These are phyloP conservation scores for Enchytraeus crypticus DNA, from an alignment of 2,888 invertebrate species.

Conservation along the genomic window DNA sequence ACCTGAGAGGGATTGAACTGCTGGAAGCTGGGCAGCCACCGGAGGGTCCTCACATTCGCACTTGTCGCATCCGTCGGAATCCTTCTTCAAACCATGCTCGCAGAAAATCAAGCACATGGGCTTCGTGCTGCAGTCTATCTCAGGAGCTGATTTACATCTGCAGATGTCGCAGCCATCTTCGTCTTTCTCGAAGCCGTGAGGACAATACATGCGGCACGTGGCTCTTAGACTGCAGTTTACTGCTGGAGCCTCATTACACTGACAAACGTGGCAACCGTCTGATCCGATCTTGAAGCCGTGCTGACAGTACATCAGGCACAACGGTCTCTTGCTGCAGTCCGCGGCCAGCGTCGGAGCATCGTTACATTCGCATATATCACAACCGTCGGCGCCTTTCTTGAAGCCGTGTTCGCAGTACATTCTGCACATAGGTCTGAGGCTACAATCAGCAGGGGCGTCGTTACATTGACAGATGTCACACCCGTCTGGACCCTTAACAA, in stretches of 20 bases:
- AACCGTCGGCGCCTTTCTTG: constrained; percentile 17
- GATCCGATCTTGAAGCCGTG: constrained; percentile 13
- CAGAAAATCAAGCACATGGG: constrained; percentile 17
- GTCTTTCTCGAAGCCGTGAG: background rate
- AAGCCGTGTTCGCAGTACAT: constrained; percentile 21
- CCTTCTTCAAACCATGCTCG: constrained; percentile 18
- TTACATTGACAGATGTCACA: constrained; percentile 10
- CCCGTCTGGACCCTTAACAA: constrained; percentile 4
- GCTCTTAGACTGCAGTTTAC: background rate
- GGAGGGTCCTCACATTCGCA: too few relatives aligned
- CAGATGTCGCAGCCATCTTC: constrained; percentile 14
- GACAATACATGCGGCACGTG: constrained; percentile 1
- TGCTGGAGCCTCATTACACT: constrained; percentile 3
- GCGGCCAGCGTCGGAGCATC: background rate
- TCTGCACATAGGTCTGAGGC: constrained; percentile 1
- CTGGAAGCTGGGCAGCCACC: background rate
- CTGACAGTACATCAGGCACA: background rate
- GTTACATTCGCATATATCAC: constrained; percentile 17
- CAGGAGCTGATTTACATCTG: background rate
- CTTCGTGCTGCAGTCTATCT: constrained; percentile 6
- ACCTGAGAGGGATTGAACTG: constrained; percentile 7
- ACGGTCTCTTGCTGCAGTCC: background rate
- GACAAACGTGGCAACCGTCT: constrained; percentile 12
- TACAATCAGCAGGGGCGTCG: background rate
- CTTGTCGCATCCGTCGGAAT: constrained; percentile 14